Base-by-base conservation (phyloP, 2,888 invertebrate species). In the Corbicula japonica region DNA sequence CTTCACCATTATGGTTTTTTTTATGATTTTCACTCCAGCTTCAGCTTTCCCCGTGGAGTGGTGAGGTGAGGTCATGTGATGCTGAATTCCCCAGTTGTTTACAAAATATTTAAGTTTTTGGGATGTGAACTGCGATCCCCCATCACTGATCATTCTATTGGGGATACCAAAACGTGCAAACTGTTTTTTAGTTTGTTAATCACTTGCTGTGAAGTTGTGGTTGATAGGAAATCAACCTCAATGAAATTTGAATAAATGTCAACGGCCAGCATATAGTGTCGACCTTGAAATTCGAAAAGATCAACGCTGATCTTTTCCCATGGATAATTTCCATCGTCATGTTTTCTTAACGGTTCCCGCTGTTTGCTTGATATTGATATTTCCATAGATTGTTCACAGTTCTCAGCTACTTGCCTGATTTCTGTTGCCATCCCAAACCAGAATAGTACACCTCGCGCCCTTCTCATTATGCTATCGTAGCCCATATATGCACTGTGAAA, bases 161-260 rank as follows among this genome's bases (percentile, higher is more conserved):
- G 80, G 74, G 12, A 76, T 77, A 32, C 80, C 80, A 41, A 74
- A 58, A 44, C 80, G n/a, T 32, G 41, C 34, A 26, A 80, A 69
- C 46, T 81, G 75, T 50, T 72, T 58, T 30, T 84, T 26, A 81
- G 52, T 46, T 63, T 71, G 12, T 72, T 66, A 52, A 79, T 76
- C 3, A 74, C 66, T n/a, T 26, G 18, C 41, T 35, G 58, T 38
- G 75, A 60, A 41, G 56, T 63, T 50, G 66, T 76, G 30, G 69
- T 41, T 35, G 63, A n/a, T 23, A 76, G 58, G 21, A 46, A 21
- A 46, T 83, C 78, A 30, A 78, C 61, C 70, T 84, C 76, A 32
- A 76, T 73, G 56, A 56, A 83, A 23, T 75, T 65, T 23, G 72
- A 68, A 41, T 50, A 80, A 54, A 83, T 83, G 66, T 84, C 84